Conservation (phyloP, 2,888 invertebrate genomes). For the Phaedon cochleariae region DNA sequence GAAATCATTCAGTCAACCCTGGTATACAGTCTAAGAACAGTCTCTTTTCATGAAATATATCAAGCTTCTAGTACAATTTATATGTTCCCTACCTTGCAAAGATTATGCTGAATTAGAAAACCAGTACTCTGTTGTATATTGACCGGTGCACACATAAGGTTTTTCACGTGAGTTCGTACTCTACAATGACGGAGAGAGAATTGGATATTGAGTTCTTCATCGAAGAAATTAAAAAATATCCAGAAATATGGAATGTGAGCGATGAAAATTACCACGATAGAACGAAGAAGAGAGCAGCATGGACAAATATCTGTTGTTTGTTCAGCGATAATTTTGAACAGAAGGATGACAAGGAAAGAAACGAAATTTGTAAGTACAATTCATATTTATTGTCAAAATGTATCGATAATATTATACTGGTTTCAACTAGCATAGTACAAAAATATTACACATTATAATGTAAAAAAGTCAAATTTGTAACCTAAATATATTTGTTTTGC, state of each 20-base stretch:
- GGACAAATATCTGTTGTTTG: slow-evolving; percentile 8
- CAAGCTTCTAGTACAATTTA: no score
- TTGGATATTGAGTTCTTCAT: no score
- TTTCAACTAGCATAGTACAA: no score
- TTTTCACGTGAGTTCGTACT: not conserved
- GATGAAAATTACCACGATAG: slow-evolving; percentile 3
- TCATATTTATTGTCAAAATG: no score
- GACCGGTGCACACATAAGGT: not conserved
- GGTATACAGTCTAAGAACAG: no score
- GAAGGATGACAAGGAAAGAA: slow-evolving; percentile 21
- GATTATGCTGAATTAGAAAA: no score
- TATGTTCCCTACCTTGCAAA: no score
- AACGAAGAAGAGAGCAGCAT: not conserved
- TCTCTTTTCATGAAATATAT: no score
- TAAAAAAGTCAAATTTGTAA: slow-evolving; percentile 10
- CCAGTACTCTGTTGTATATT: not conserved
- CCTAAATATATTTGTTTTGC: slow-evolving; percentile 17
- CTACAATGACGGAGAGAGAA: not conserved
- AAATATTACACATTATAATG: slow-evolving; percentile 11
- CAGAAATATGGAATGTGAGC: slow-evolving; percentile 2
- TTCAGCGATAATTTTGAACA: slow-evolving; percentile 25
- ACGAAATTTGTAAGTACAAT: slow-evolving; percentile 12
- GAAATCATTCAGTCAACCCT: no score
- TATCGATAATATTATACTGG: no score
- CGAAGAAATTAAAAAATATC: slow-evolving; percentile 1